Conservation (phyloP, 1,140 invertebrate species). For the Zaprionus vittiger region DNA sequence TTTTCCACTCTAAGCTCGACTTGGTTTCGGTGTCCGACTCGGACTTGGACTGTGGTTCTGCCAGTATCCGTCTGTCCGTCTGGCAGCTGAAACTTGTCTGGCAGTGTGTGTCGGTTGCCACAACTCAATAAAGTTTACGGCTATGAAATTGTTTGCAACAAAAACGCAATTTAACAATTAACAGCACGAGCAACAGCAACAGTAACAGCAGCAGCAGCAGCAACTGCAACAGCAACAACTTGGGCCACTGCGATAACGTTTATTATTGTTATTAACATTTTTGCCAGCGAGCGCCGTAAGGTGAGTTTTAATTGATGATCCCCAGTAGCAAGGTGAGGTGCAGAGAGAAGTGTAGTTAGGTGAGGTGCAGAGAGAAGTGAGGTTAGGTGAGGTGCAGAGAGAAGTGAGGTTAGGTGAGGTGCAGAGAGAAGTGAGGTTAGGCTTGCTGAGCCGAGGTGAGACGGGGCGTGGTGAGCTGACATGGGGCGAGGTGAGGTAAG, state of each 20-base stretch:
- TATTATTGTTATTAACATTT: constrained; percentile 83
- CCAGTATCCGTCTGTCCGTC: not conserved
- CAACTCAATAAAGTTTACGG: constrained; percentile 79
- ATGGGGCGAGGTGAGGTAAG: not conserved
- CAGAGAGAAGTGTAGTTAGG: not conserved
- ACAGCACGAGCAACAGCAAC: constrained; percentile 67
- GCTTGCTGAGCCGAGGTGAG: constrained; percentile 44
- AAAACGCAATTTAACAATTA: constrained; percentile 83
- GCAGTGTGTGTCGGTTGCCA: constrained; percentile 40
- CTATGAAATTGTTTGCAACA: constrained; percentile 76
- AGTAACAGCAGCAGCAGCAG: constrained; percentile 14
- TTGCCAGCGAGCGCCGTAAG: constrained; percentile 69
- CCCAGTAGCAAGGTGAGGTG: constrained; percentile 10
- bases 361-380: constrained; percentile 12
- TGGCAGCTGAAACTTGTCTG: constrained; percentile 6
- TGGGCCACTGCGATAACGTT: constrained; percentile 48
- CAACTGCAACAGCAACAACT: constrained; percentile 15
- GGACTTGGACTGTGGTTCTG: not conserved
- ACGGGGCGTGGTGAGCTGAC: not conserved
- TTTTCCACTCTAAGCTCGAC: constrained; percentile 4
- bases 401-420: not conserved
- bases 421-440: constrained; percentile 16
- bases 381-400: not conserved
- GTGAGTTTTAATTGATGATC: constrained; percentile 75
- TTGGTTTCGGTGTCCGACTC: not conserved